Evolutionary conservation across 1,140 invertebrate species (phyloP), one percentile per base, ranked within the genome.

Genomic region (Drosophila persimilis): DNA sequence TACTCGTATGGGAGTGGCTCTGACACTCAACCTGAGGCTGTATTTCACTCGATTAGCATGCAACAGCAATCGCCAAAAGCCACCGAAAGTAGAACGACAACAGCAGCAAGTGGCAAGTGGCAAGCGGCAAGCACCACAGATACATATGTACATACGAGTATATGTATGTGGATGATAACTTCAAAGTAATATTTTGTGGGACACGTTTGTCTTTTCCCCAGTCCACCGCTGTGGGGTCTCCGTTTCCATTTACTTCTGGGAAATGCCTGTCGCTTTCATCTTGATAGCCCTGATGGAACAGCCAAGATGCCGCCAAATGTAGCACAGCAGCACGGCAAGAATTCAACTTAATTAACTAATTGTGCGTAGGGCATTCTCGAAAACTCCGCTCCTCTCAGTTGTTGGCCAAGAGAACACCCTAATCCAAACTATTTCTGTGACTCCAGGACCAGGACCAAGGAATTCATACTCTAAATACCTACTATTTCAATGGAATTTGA

Each of bases 261-360:
- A 69, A 69, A 22, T 29, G 22, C 52, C 44, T 15, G n/a, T 39
- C 43, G 50, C 65, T 69, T 69, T 69, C 44, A 69, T 69, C 65
- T 69, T 55, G 50, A 69, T 67, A 69, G 31, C 31, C 44, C 44
- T 24, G 65, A 56, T 41, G 63, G 35, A 67, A 24, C 62, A 66
- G 51, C 62, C 62, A 24, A 39, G 62, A 66, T 43, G 65, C 54
- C 50, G 31, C 62, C 43, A 50, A n/a, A 66, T 55, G 64, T 67
- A 44, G 15, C 50, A 39, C 3, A 11, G 11, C 3, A 35, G 31
- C 31, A 9, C 31, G 31, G 0, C 35, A 39, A 31, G 63, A 31
- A 17, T n/a, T 55, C 43, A 56, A 56, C 29, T 67, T 69, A 69
- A 69, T 67, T 69, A 67, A 24, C 63, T 48, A 56, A 55, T 67